These are phyloP conservation scores for Pterois miles DNA, from an alignment of 2,797 vertebrate genomes.

Conservation along the genomic window DNA sequence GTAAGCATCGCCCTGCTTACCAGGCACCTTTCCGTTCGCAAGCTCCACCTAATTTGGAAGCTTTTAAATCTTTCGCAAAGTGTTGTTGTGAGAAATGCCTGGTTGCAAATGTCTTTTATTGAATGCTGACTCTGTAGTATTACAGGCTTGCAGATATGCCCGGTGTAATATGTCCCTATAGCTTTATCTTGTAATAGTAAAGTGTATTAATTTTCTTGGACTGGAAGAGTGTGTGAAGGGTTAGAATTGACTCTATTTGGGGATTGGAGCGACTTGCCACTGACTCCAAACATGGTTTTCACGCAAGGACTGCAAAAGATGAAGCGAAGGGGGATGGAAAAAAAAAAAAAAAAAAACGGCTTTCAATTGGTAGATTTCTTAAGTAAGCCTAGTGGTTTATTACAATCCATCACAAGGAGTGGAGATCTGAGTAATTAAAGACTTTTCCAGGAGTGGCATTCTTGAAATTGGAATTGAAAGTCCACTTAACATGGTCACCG, in stretches of 20 bases:
- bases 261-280: slow-evolving; percentile 81
- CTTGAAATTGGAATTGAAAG: slow-evolving; percentile 75
- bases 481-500: slow-evolving; percentile 59
- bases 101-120: slow-evolving; percentile 91
- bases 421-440: slow-evolving; percentile 81
- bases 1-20: slow-evolving; percentile 87
- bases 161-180: slow-evolving; percentile 86
- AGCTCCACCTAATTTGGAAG: slow-evolving; percentile 89
- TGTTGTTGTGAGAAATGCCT: slow-evolving; percentile 87
- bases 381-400: slow-evolving; percentile 82
- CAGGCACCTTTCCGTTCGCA: slow-evolving; percentile 84
- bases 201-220: slow-evolving; percentile 88
- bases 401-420: slow-evolving; percentile 77
- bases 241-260: slow-evolving; percentile 86
- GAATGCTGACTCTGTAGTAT: slow-evolving; percentile 90
- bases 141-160: slow-evolving; percentile 87
- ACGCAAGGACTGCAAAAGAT: slow-evolving; percentile 74
- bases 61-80: slow-evolving; percentile 88
- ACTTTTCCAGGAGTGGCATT: slow-evolving; percentile 74
- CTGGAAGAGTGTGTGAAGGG: slow-evolving; percentile 78
- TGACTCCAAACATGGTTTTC: slow-evolving; percentile 81
- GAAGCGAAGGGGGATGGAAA: slow-evolving; percentile 37
- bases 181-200: slow-evolving; percentile 90
- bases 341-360: slow-evolving; percentile 37
- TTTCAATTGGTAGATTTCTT: slow-evolving; percentile 79